phyloP scores from a whole-genome alignment of 2,888 invertebrate genomes.

The Drosophila gaucha region DNA sequence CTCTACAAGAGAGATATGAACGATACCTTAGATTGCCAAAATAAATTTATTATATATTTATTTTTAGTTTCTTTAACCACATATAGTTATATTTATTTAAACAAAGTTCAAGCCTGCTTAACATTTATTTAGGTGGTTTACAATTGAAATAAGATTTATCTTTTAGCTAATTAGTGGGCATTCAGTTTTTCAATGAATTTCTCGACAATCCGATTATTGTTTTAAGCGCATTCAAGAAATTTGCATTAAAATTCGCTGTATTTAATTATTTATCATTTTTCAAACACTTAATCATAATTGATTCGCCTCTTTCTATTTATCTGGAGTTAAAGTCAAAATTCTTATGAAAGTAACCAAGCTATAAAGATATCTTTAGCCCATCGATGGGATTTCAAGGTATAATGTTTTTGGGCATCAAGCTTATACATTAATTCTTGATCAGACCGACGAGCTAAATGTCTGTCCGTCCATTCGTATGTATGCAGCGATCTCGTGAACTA shows the following conservation, averaged over 20 bases:
- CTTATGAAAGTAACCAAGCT: background rate
- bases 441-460: too few relatives aligned
- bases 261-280: background rate
- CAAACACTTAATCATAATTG: background rate
- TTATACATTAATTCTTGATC: too few relatives aligned
- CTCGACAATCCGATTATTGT: constrained; percentile 2
- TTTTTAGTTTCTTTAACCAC: too few relatives aligned
- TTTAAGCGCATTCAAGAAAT: too few relatives aligned
- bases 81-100: too few relatives aligned
- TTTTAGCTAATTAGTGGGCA: background rate
- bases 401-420: too few relatives aligned
- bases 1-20: too few relatives aligned
- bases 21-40: too few relatives aligned
- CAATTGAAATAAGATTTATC: background rate
- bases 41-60: background rate
- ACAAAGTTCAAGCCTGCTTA: background rate
- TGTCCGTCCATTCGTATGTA: too few relatives aligned
- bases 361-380: too few relatives aligned
- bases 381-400: too few relatives aligned
- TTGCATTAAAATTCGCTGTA: background rate
- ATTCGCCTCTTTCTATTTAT: background rate
- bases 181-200: background rate
- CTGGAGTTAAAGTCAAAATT: background rate
- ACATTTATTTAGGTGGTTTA: background rate
- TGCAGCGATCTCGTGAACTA: too few relatives aligned